Percentiles rank a stretch among this genome's conserved stretches.
Conservation (phyloP, 23 tunicate genomes). For the Halocynthia aurantium region DNA sequence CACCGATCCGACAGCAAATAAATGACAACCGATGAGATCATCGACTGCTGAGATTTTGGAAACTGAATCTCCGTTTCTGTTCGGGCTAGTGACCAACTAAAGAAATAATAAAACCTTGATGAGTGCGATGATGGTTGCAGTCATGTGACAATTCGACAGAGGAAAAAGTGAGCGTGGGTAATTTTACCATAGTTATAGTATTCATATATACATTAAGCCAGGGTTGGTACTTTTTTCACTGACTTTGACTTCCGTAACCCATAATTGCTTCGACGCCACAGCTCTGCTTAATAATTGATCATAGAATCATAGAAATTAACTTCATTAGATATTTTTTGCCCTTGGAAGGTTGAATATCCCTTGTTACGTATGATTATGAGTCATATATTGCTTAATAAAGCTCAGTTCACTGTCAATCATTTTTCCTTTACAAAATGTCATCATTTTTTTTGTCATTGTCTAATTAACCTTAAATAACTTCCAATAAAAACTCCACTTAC, state of each 20-base stretch:
- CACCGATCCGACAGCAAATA: slow-evolving; percentile 53
- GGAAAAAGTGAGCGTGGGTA: too few species aligned
- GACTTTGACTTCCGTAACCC: too few species aligned
- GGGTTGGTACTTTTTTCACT: too few species aligned
- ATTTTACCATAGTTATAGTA: too few species aligned
- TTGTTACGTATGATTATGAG: background rate
- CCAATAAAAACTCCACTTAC: slow-evolving; percentile 9
- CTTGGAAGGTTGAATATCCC: background rate
- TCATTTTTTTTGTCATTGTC: background rate
- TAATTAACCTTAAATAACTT: too few species aligned
- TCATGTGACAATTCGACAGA: too few species aligned
- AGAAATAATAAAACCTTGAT: background rate
- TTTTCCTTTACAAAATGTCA: background rate
- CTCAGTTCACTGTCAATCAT: background rate
- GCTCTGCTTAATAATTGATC: too few species aligned
- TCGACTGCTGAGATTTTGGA: slow-evolving; percentile 21
- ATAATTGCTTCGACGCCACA: too few species aligned
- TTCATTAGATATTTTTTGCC: too few species aligned
- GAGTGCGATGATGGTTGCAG: too few species aligned
- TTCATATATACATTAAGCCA: too few species aligned
- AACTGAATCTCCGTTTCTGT: background rate
- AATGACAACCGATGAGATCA: slow-evolving; percentile 52
- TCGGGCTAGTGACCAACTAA: background rate
- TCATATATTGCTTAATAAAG: background rate
- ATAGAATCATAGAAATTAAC: too few species aligned